Evolutionary conservation across 2,888 invertebrate genomes (phyloP), one percentile per base, ranked within the genome.

Genomic region (Odontocolon sp.): DNA sequence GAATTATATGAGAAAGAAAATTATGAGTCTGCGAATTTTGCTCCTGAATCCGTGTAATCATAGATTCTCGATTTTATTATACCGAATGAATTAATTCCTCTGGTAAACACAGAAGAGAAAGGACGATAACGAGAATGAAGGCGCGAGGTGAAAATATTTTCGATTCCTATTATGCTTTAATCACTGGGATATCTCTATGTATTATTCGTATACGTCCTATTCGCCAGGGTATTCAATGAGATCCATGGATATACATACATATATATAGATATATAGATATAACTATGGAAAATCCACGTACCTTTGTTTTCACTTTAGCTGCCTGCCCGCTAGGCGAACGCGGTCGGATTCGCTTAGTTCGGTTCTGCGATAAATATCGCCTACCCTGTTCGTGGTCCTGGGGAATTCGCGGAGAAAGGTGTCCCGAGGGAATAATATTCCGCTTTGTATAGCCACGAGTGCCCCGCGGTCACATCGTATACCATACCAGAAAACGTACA

Each of bases 341-440:
- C 45, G 45, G 54, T 68, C 42, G 64, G 28, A 52, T 64, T 66
- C 70, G 70, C 75, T 76, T 76, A 69, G 75, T 70, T 79, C 81
- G 83, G 71, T 83, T 83, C 81, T 79, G 87, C 87, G 86, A 87
- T 87, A 87, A 87, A 87, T 87, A 87, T 87, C 84, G 85, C 84
- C 82, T 83, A 83, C 83, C 81, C 78, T 78, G 16, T n/a, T 26
- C 52, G 64, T n/a, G 69, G 52, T 54, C 70, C 61, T 61, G 66
- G 76, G 76, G 76, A 76, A 76, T 67, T 66, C 67, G 76, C 70
- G 70, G 61, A 76, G 59, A 70, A 66, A 31, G n/a, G 84, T 82
- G 82, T 82, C 84, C 85, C 84, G 83, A 83, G 85, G 85, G 86
- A 87, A 86, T 87, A 86, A 86, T 87, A 86, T 86, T 85, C 85